Evolutionary conservation across 2,797 vertebrate species (phyloP).

Genomic region (Hippopotamyrus pictus): DNA sequence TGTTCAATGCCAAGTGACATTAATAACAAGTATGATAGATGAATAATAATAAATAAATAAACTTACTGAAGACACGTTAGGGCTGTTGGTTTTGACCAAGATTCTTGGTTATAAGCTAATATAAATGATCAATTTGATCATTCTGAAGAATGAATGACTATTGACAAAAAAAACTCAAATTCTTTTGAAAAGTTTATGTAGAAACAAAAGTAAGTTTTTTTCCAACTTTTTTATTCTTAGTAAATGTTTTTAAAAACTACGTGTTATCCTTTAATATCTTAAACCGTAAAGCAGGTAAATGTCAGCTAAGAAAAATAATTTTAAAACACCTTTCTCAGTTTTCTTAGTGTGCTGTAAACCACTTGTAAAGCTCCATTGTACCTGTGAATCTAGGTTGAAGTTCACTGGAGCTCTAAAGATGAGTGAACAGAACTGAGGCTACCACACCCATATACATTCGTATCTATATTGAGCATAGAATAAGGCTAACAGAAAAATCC

Average conservation of each 20-base stretch:
- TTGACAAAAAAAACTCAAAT: neutral
- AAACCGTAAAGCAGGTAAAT: neutral
- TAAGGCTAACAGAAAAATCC: neutral
- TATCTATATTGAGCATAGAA: neutral
- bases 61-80: neutral
- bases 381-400: neutral
- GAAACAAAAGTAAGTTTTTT: neutral
- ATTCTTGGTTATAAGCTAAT: neutral
- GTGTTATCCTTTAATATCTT: neutral
- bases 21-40: neutral
- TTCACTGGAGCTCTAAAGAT: neutral
- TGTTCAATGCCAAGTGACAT: neutral
- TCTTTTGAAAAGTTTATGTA: neutral
- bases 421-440: neutral
- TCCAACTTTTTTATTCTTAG: neutral
- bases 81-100: neutral
- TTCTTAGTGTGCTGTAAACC: neutral
- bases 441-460: neutral
- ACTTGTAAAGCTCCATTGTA: neutral
- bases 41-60: neutral
- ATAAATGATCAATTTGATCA: neutral
- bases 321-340: neutral
- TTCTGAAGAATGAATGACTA: neutral
- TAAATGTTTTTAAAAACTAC: neutral
- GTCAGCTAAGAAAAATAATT: neutral